phyloP scores from a whole-genome alignment of 2,888 invertebrate genomes.

The Barypeithes pellucidus region DNA sequence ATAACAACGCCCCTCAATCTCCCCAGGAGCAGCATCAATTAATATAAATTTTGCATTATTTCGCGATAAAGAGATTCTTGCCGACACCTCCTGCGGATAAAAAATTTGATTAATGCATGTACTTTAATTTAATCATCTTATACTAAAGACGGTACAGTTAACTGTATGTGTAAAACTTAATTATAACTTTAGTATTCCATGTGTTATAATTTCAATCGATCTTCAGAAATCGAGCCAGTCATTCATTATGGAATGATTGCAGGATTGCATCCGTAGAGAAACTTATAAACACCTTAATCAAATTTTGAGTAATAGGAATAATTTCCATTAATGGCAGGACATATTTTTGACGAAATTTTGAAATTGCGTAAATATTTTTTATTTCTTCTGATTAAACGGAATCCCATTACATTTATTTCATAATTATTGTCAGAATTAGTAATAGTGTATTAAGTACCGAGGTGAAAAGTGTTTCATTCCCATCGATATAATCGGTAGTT shows the following conservation, averaged over 20 bases:
- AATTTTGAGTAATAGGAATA: too few relatives aligned
- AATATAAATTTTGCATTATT: background rate
- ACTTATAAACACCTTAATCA: conserved; percentile 4
- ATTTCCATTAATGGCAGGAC: too few relatives aligned
- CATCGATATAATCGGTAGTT: too few relatives aligned
- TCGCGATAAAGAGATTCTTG: conserved; percentile 1
- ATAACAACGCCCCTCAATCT: too few relatives aligned
- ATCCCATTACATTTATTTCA: too few relatives aligned
- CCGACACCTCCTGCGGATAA: background rate
- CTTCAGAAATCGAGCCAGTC: conserved; percentile 21
- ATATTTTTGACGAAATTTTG: too few relatives aligned
- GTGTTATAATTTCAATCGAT: conserved; percentile 29
- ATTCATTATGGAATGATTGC: conserved; percentile 31
- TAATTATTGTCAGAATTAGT: too few relatives aligned
- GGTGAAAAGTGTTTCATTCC: too few relatives aligned
- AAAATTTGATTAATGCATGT: conserved; percentile 7
- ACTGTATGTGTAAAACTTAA: background rate
- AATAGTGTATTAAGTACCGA: too few relatives aligned
- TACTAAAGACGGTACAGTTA: background rate
- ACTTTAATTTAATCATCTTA: conserved; percentile 1
- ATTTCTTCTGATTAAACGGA: too few relatives aligned
- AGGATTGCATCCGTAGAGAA: conserved; percentile 29
- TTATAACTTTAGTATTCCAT: background rate
- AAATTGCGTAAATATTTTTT: too few relatives aligned
- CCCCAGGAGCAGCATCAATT: too few relatives aligned